phyloP scores from a whole-genome alignment of 2,888 invertebrate species.

The Imbricaverruca yamaguchii region DNA sequence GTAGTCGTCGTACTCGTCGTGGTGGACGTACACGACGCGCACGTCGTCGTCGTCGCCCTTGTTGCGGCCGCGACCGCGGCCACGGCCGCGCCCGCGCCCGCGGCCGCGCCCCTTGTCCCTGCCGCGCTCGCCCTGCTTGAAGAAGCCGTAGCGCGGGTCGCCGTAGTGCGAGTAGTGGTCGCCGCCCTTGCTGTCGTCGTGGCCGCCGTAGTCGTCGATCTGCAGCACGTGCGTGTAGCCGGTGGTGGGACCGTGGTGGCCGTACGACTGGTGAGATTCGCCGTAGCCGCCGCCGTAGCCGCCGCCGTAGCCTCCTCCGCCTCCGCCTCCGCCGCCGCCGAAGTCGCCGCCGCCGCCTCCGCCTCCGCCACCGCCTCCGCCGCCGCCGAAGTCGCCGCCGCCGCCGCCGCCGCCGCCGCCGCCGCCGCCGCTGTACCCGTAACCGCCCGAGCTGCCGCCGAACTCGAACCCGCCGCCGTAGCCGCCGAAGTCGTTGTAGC shows the following conservation, averaged over 20 bases:
- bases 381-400: too few species aligned
- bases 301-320: too few species aligned
- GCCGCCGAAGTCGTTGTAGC: background rate
- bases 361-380: too few species aligned
- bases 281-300: too few species aligned
- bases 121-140: background rate
- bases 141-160: background rate
- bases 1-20: background rate
- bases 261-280: background rate
- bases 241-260: background rate
- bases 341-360: background rate
- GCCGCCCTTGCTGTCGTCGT: background rate
- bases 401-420: background rate
- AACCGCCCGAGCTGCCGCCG: background rate
- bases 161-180: background rate
- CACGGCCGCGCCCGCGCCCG: background rate
- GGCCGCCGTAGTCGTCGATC: background rate
- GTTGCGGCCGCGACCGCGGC: background rate
- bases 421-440: background rate
- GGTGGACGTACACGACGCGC: background rate
- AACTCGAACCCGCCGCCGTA: background rate
- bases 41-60: background rate
- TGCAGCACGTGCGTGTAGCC: background rate
- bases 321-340: too few species aligned
- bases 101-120: background rate